These are phyloP conservation scores for Dascillus cervinus DNA, from an alignment of 2,888 invertebrate species.

Conservation along the genomic window DNA sequence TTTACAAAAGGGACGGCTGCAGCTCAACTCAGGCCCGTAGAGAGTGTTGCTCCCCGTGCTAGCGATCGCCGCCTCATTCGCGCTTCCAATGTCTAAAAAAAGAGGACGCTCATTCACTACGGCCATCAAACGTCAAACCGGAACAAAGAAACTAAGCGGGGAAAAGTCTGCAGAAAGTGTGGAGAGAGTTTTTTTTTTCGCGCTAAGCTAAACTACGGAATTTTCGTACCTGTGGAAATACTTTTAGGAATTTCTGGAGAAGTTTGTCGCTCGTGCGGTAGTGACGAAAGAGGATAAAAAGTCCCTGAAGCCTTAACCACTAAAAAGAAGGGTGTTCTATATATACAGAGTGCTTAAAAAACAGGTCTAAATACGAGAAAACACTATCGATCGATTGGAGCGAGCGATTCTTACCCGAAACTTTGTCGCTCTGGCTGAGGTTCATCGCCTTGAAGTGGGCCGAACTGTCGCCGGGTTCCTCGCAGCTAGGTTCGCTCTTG, in stretches of 20 bases:
- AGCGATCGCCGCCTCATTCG: slow-evolving; percentile 9
- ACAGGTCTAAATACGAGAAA: slow-evolving; percentile 9
- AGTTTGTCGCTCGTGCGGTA: slow-evolving; percentile 47
- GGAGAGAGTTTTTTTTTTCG: no score
- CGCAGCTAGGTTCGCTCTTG: slow-evolving; percentile 22
- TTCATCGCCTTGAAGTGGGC: slow-evolving; percentile 34
- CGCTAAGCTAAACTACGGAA: background rate
- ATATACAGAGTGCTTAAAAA: slow-evolving; percentile 23
- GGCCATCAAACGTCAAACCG: background rate
- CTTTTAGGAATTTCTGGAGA: slow-evolving; percentile 50
- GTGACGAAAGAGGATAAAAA: slow-evolving; percentile 74
- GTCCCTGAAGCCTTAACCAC: slow-evolving; percentile 91
- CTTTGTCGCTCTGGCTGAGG: slow-evolving; percentile 35
- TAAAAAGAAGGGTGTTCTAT: slow-evolving; percentile 48
- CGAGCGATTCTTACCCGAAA: slow-evolving; percentile 32
- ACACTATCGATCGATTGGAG: slow-evolving; percentile 1
- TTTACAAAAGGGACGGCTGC: slow-evolving; percentile 73
- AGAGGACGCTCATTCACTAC: background rate
- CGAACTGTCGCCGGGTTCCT: slow-evolving; percentile 14
- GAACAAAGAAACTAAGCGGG: background rate
- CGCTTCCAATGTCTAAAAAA: no score
- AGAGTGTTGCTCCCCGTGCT: slow-evolving; percentile 42
- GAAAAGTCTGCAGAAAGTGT: no score
- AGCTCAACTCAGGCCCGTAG: slow-evolving; percentile 58
- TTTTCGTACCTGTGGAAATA: slow-evolving; percentile 46